phyloP scores from a whole-genome alignment of 2,797 vertebrate genomes.

The Gephyroberyx darwinii region DNA sequence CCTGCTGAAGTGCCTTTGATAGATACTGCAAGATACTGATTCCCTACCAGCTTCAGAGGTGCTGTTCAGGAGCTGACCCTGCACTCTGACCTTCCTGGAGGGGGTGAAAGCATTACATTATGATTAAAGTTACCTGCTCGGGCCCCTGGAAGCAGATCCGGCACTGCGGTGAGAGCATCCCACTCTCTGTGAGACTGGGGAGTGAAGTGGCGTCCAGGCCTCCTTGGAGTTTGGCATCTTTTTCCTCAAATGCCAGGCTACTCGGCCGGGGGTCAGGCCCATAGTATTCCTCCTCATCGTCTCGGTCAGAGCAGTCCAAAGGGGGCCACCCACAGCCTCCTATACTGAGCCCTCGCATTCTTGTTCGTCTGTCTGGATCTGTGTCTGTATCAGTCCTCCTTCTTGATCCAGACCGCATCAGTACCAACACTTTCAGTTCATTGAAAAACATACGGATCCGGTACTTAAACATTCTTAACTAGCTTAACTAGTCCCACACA shows the following conservation, averaged over 20 bases:
- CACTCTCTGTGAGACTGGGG: slow-evolving; percentile 86
- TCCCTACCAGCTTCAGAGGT: not conserved
- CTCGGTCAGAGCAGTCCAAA: slow-evolving; percentile 82
- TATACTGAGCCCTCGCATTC: slow-evolving; percentile 76
- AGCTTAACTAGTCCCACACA: slow-evolving; percentile 61
- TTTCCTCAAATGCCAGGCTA: slow-evolving; percentile 79
- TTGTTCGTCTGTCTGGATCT: slow-evolving; percentile 71
- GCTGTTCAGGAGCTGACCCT: not conserved
- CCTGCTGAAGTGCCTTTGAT: not conserved
- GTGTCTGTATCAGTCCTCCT: slow-evolving; percentile 79
- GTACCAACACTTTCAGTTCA: slow-evolving; percentile 89
- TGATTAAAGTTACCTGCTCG: slow-evolving; percentile 82
- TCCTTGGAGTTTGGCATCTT: slow-evolving; percentile 69
- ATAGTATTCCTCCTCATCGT: slow-evolving; percentile 88
- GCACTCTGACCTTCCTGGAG: not conserved
- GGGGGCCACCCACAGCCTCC: slow-evolving; percentile 86
- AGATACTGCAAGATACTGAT: not conserved
- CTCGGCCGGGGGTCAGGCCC: slow-evolving; percentile 79
- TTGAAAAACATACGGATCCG: slow-evolving; percentile 89
- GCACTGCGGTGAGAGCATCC: slow-evolving; percentile 86
- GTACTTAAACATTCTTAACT: slow-evolving; percentile 87
- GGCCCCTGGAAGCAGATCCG: slow-evolving; percentile 92
- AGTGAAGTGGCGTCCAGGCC: slow-evolving; percentile 84
- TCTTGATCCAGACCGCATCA: slow-evolving; percentile 85
- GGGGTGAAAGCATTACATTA: not conserved